phyloP scores from a whole-genome alignment of 2,113 vertebrate species.

The Carettochelys insculpta region DNA sequence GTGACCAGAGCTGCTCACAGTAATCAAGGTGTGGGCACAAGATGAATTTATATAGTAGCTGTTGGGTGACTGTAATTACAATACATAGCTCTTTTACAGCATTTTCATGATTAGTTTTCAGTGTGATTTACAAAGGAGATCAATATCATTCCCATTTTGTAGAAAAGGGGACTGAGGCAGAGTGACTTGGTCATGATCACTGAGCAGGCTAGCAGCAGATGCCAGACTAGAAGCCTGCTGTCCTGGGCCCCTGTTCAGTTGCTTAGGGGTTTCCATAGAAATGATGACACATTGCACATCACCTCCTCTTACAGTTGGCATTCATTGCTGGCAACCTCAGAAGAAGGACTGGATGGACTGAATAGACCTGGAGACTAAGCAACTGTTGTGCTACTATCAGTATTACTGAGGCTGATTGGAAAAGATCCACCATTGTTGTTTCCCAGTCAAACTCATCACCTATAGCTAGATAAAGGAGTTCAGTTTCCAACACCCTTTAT shows the following conservation, averaged over 20 bases:
- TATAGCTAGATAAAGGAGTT: neutral
- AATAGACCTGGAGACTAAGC: neutral
- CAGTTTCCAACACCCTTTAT: neutral
- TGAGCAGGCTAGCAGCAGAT: neutral
- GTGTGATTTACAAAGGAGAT: neutral
- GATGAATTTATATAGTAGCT: neutral
- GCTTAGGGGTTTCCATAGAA: neutral
- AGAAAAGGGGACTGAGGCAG: neutral
- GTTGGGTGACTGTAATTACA: neutral
- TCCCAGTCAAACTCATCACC: neutral
- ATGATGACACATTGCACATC: neutral
- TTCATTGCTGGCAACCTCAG: neutral
- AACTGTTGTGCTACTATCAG: neutral
- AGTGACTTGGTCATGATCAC: neutral
- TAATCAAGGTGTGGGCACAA: no score
- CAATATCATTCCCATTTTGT: neutral
- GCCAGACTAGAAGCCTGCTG: neutral
- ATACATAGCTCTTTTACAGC: neutral
- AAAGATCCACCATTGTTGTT: neutral
- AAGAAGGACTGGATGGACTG: neutral
- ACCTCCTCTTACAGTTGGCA: neutral
- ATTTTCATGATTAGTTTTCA: neutral
- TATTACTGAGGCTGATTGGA: neutral
- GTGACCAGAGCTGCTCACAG: no score
- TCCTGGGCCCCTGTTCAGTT: neutral